Conservation (phyloP, 2,113 vertebrate genomes). For the Ageneiosus marmoratus region DNA sequence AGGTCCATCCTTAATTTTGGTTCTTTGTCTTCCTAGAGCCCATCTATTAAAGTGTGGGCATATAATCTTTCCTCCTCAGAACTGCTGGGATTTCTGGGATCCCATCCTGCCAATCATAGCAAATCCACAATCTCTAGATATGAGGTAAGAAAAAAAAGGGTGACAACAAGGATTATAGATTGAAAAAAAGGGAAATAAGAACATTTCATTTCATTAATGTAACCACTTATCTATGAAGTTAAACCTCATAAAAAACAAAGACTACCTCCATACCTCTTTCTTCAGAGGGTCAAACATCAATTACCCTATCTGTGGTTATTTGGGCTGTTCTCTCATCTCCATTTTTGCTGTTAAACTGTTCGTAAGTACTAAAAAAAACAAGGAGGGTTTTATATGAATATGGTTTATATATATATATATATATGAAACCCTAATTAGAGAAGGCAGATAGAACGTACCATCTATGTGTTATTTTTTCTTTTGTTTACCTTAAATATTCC, state of each 20-base stretch:
- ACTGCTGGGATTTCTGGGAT: conserved; percentile 83
- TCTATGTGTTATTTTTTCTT: background rate
- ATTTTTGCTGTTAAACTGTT: background rate
- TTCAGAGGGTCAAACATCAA: background rate
- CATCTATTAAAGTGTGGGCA: conserved; percentile 67
- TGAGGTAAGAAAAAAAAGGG: conserved; percentile 76
- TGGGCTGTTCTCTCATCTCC: background rate
- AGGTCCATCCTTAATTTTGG: background rate
- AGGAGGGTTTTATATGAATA: too few species aligned
- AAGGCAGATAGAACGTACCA: background rate
- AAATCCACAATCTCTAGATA: conserved; percentile 82
- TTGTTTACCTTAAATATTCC: background rate
- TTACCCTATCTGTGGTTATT: background rate
- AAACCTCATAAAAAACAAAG: too few species aligned
- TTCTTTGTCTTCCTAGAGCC: conserved; percentile 72
- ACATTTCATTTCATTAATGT: too few species aligned
- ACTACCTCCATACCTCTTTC: background rate
- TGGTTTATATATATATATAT: too few species aligned
- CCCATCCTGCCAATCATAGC: conserved; percentile 73
- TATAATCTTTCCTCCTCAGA: conserved; percentile 77
- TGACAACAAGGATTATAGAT: too few species aligned
- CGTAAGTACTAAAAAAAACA: background rate
- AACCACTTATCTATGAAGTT: too few species aligned
- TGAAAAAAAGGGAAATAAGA: too few species aligned
- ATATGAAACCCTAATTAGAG: background rate